Evolutionary conservation across 2,888 invertebrate species (phyloP).

Genomic region (Minunthozetes semirufus): DNA sequence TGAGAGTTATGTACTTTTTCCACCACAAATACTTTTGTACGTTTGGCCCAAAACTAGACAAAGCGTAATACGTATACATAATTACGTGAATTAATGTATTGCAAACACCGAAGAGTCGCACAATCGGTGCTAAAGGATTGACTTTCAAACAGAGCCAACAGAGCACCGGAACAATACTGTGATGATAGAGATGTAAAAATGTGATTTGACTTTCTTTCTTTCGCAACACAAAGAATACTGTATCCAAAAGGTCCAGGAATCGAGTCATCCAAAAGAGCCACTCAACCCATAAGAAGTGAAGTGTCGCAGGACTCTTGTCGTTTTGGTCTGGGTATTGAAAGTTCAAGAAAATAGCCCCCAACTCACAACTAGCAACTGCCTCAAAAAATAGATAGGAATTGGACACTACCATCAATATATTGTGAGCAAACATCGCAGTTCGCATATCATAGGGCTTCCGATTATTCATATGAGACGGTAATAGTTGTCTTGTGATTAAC

Average conservation of each 20-base stretch:
- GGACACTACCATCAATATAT: conserved; percentile 10
- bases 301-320: not conserved
- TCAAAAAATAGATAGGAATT: not conserved
- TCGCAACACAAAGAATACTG: conserved; percentile 40
- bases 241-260: conserved; percentile 25
- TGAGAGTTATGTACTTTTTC: conserved; percentile 33
- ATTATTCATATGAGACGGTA: not conserved
- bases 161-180: conserved; percentile 37
- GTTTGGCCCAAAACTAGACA: conserved; percentile 31
- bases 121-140: conserved; percentile 11
- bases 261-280: conserved; percentile 17
- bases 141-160: conserved; percentile 4
- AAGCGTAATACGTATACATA: conserved; percentile 31
- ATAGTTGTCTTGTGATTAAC: conserved; percentile 1
- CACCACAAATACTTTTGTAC: conserved; percentile 35
- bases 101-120: not conserved
- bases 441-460: not conserved
- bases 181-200: conserved; percentile 41
- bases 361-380: not conserved
- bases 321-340: conserved; percentile 7
- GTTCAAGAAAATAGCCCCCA: not conserved
- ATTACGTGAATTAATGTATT: conserved; percentile 18
- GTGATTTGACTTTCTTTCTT: conserved; percentile 41
- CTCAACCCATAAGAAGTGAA: not conserved
- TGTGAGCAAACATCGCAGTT: conserved; percentile 26